Evolutionary conservation across 1,140 invertebrate species (phyloP).

Genomic region (Chlorops oryzae): DNA sequence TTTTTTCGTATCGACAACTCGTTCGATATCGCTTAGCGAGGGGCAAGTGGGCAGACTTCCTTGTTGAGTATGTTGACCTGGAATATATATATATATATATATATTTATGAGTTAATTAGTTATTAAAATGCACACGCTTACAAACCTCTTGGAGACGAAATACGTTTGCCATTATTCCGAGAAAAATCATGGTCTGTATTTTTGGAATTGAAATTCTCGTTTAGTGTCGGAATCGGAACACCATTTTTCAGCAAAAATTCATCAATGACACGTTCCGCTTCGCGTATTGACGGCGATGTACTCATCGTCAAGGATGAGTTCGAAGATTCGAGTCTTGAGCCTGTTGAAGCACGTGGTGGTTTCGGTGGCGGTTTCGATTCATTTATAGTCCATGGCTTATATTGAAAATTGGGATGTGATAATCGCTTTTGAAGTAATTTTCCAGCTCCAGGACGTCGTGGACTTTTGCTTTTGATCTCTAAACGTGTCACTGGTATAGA

Average conservation of each 20-base stretch:
- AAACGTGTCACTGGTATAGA: conserved; percentile 10
- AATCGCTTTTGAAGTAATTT: conserved; percentile 35
- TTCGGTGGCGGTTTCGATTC: conserved; percentile 37
- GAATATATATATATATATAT: conserved; percentile 13
- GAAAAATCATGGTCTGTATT: no score
- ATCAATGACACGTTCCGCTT: conserved; percentile 36
- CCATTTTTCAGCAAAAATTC: conserved; percentile 33
- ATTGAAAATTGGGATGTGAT: conserved; percentile 21
- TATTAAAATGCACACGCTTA: no score
- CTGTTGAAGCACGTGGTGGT: conserved; percentile 29
- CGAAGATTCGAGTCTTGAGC: conserved; percentile 26
- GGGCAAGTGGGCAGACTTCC: conserved; percentile 27
- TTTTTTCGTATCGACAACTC: conserved; percentile 26
- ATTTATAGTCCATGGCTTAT: conserved; percentile 21
- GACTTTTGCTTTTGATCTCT: conserved; percentile 2
- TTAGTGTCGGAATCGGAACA: conserved; percentile 23
- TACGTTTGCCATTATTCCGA: no score
- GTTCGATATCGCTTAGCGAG: conserved; percentile 38
- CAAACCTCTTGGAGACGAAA: no score
- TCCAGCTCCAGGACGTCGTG: conserved; percentile 16
- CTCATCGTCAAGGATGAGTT: conserved; percentile 27
- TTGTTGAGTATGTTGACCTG: not conserved
- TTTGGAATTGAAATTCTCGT: conserved; percentile 19
- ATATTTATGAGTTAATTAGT: no score
- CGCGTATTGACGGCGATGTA: conserved; percentile 33